phyloP scores from a whole-genome alignment of 2,113 vertebrate genomes.

The Morone saxatilis region DNA sequence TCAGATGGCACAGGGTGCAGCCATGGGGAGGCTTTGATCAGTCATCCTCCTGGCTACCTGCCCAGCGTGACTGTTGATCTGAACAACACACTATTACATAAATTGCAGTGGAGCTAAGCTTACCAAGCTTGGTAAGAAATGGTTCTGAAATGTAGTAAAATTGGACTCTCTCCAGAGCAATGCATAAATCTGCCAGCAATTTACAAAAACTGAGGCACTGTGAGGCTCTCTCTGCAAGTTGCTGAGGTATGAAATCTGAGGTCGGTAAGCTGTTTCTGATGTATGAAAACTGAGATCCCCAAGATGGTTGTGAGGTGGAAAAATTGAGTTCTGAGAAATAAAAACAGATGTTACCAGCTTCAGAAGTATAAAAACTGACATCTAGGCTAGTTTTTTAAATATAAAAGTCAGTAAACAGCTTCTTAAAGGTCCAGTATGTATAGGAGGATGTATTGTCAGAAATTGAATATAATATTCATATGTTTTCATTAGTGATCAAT shows the following conservation, averaged over 20 bases:
- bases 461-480: no score
- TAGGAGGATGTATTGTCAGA: no score
- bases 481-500: no score
- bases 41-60: conserved; percentile 31
- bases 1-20: conserved; percentile 12
- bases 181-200: conserved; percentile 13
- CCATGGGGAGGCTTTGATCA: conserved; percentile 38
- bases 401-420: no score
- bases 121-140: conserved; percentile 26
- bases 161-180: conserved; percentile 20
- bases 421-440: no score
- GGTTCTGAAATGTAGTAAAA: neutral
- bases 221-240: neutral
- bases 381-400: neutral
- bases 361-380: neutral
- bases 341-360: no score
- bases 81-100: conserved; percentile 12
- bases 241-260: neutral
- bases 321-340: neutral
- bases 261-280: neutral
- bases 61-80: conserved; percentile 27
- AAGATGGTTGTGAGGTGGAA: neutral
- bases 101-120: conserved; percentile 14
- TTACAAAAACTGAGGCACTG: neutral
- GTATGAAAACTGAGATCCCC: neutral